phyloP scores from a whole-genome alignment of 2,797 vertebrate species.

The Silurus lanzhouensis region DNA sequence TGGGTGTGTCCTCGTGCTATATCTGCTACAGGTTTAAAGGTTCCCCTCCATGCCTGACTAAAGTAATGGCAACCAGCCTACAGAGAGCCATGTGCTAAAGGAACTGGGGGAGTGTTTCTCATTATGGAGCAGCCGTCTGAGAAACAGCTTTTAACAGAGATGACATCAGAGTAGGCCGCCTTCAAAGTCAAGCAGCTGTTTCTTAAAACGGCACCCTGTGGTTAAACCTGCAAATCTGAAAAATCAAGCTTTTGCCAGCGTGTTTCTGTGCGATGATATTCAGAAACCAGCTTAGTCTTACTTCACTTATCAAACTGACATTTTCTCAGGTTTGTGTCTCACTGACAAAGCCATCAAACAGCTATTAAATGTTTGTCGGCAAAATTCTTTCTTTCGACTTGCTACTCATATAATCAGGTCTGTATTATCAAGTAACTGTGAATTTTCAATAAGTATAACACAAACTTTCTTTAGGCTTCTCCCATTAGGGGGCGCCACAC shows the following conservation, averaged over 20 bases:
- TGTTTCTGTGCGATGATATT: not conserved
- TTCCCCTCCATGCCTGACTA: not conserved
- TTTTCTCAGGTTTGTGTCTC: not conserved
- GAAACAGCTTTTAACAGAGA: conserved; percentile 27
- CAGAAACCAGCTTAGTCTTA: not conserved
- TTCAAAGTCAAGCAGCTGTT: conserved; percentile 47
- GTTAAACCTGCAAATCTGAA: not conserved
- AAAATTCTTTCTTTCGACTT: not conserved
- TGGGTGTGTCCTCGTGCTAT: not conserved
- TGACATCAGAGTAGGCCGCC: not conserved
- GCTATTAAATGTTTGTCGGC: not conserved
- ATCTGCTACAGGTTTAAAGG: not conserved
- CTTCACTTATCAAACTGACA: not conserved
- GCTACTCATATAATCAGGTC: not conserved
- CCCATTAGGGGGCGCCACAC: no score
- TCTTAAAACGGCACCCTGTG: conserved; percentile 16
- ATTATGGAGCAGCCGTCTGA: conserved; percentile 37
- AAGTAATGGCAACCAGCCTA: not conserved
- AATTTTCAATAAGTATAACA: not conserved
- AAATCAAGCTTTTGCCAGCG: not conserved
- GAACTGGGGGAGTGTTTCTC: conserved; percentile 37
- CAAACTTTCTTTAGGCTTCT: no score
- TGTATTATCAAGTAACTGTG: not conserved
- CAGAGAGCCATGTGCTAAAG: not conserved
- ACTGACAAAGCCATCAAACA: not conserved